Evolutionary conservation across 2,113 vertebrate species (phyloP).

Genomic region (Plecotus auritus): DNA sequence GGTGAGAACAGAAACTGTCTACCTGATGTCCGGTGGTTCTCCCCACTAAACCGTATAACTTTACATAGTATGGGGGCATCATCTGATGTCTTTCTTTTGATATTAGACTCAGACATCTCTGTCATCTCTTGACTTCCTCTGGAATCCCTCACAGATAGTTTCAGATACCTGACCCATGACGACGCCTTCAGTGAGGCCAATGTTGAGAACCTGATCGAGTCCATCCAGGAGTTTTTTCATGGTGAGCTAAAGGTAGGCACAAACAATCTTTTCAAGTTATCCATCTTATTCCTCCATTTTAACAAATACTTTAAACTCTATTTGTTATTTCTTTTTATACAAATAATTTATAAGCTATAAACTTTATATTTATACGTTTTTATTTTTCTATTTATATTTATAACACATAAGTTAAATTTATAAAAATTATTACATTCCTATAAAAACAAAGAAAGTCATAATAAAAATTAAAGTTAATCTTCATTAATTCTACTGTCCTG

Average conservation of each 20-base stretch:
- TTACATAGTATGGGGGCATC: not conserved
- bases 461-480: constrained; percentile 23
- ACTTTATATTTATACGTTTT: not conserved
- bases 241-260: constrained; percentile 55
- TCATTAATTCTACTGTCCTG: not conserved
- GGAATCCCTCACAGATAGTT: not conserved
- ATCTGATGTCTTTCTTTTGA: constrained; percentile 25
- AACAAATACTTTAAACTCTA: not conserved
- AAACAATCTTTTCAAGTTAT: not conserved
- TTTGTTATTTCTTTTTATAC: not conserved
- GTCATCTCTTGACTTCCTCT: not conserved
- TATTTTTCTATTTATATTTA: not conserved
- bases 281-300: not conserved
- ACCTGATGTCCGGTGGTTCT: not conserved
- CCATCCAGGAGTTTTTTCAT: constrained; percentile 20
- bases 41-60: not conserved
- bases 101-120: constrained; percentile 34
- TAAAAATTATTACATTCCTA: not conserved
- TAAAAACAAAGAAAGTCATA: constrained; percentile 18
- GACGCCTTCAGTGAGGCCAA: not conserved
- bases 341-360: not conserved
- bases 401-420: not conserved
- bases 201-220: constrained; percentile 24
- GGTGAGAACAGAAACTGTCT: not conserved
- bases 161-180: not conserved